A percentile compares a stretch with the other conserved stretches of the same genome.
phyloP scores from a whole-genome alignment of 2,113 vertebrate species.

The Caranx melampygus region DNA sequence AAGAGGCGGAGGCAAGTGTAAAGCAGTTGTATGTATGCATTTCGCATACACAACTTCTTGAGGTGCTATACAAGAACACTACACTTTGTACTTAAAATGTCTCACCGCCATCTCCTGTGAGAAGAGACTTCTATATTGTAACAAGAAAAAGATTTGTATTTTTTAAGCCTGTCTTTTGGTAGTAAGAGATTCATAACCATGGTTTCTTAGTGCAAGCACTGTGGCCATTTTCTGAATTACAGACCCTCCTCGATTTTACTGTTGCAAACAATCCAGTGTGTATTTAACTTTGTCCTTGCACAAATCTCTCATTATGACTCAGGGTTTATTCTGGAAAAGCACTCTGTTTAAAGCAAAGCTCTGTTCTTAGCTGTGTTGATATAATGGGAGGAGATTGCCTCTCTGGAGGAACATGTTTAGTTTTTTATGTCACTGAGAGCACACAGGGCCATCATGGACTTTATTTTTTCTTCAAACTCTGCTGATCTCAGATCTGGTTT shows the following conservation, averaged over 20 bases:
- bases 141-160: not conserved
- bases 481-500: conserved; percentile 10
- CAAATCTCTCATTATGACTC: conserved; percentile 33
- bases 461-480: conserved; percentile 6
- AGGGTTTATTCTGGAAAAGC: conserved; percentile 37
- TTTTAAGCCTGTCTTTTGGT: not conserved
- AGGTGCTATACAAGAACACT: not conserved
- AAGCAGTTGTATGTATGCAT: not conserved
- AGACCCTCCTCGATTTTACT: conserved; percentile 1
- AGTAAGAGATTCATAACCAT: not conserved
- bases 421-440: conserved; percentile 4
- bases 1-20: not conserved
- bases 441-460: not conserved
- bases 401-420: conserved; percentile 43
- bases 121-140: not conserved
- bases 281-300: conserved; percentile 23
- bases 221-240: conserved; percentile 22
- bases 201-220: conserved; percentile 14
- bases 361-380: conserved; percentile 17
- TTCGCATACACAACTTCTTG: not conserved
- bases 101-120: not conserved
- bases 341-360: conserved; percentile 24
- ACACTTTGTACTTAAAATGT: not conserved
- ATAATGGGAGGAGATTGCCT: conserved; percentile 43
- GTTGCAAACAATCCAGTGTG: not conserved